Evolutionary conservation across 2,797 vertebrate species (phyloP).

Genomic region (Anas flavirostris): DNA sequence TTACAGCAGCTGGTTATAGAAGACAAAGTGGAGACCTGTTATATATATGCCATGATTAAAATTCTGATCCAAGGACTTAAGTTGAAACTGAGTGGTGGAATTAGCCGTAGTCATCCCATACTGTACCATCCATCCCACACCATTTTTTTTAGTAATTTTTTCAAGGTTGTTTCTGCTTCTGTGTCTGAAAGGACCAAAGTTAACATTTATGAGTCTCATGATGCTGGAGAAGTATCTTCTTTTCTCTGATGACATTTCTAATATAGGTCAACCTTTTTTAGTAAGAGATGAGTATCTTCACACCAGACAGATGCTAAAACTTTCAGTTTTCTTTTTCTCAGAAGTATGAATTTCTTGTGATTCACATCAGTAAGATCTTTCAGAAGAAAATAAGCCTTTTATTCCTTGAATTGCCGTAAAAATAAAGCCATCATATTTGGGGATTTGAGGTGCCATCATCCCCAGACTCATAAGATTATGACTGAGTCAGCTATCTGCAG

Average conservation of each 20-base stretch:
- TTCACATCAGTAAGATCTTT: not conserved
- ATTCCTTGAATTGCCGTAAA: not conserved
- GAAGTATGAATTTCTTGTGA: not conserved
- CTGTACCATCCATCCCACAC: not conserved
- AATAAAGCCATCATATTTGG: not conserved
- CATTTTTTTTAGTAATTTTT: not conserved
- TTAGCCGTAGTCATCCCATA: not conserved
- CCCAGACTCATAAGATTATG: not conserved
- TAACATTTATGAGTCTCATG: not conserved
- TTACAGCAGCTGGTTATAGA: not conserved
- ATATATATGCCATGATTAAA: not conserved
- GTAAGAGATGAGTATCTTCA: not conserved
- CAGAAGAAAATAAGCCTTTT: not conserved
- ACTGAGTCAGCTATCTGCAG: not conserved
- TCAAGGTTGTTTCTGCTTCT: not conserved
- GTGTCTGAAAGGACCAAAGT: not conserved
- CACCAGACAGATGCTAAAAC: not conserved
- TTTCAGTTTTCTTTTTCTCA: not conserved
- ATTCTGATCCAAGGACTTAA: not conserved
- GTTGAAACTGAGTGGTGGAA: rapidly evolving
- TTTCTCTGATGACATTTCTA: not conserved
- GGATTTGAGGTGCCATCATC: not conserved
- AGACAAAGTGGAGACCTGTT: not conserved
- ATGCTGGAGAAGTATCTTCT: not conserved
- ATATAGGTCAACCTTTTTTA: not conserved